phyloP scores from a whole-genome alignment of 53 echinoderm and acorn worm species.

The Apostichopus leukothele region DNA sequence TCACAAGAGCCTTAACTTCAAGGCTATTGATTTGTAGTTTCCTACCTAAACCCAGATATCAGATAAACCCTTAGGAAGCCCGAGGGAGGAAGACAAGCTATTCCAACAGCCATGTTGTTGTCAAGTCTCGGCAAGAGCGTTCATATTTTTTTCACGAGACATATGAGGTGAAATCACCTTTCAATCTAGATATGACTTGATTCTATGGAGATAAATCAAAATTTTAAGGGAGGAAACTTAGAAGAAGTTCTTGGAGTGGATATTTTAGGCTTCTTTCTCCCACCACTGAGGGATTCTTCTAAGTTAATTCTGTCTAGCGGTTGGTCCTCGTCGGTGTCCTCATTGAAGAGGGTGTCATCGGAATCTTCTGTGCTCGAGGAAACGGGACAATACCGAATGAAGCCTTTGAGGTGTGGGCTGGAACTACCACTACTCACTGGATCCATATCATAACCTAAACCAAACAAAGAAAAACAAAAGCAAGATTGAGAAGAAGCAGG shows the following conservation, averaged over 20 bases:
- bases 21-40: no score
- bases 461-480: neutral
- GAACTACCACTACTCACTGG: constrained; percentile 25
- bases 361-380: constrained; percentile 35
- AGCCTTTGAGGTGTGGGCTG: constrained; percentile 36
- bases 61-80: no score
- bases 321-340: constrained; percentile 27
- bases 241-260: constrained; percentile 27
- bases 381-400: constrained; percentile 34
- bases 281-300: constrained; percentile 16
- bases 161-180: no score
- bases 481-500: neutral
- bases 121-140: no score
- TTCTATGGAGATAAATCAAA: no score
- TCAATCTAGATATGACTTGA: no score
- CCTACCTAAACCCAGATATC: no score
- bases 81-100: no score
- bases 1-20: no score
- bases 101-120: no score
- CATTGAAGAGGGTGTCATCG: constrained; percentile 36
- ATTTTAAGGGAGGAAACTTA: no score
- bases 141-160: no score
- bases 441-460: constrained; percentile 16
- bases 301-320: constrained; percentile 12
- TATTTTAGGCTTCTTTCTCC: neutral